A percentile compares a stretch with the other conserved stretches of the same genome.
Conservation (phyloP, 2,888 invertebrate species). For the Cryptocephalus primarius region DNA sequence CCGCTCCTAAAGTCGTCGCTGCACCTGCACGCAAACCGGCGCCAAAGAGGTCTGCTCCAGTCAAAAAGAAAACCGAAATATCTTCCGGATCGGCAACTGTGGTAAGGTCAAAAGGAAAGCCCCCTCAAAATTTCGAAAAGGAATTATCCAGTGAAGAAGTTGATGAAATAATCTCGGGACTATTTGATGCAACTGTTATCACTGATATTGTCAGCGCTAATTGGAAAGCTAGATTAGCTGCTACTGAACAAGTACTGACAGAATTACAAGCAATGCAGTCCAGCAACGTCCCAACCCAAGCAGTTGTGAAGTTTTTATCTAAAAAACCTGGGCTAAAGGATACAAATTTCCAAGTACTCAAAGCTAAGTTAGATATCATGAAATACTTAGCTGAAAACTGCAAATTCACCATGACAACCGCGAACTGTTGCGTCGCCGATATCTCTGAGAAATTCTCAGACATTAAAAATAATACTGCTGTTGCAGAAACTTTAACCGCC, state of each 20-base stretch:
- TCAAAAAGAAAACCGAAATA: conserved; percentile 21
- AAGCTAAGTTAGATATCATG: conserved; percentile 68
- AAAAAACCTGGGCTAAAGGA: conserved; percentile 84
- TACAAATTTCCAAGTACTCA: conserved; percentile 85
- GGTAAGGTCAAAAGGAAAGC: conserved; percentile 22
- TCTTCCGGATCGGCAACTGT: conserved; percentile 23
- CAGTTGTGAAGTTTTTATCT: conserved; percentile 58
- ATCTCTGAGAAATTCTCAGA: conserved; percentile 79
- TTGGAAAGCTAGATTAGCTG: conserved; percentile 73
- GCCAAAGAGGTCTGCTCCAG: conserved; percentile 3
- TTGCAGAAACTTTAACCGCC: conserved; percentile 59
- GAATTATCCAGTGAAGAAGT: conserved; percentile 70
- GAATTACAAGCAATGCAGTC: conserved; percentile 51
- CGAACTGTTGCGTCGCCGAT: conserved; percentile 66
- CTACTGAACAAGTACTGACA: conserved; percentile 61
- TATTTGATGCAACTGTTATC: conserved; percentile 52
- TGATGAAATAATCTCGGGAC: conserved; percentile 56
- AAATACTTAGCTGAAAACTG: conserved; percentile 68
- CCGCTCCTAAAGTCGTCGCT: conserved; percentile 33
- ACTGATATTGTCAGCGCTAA: conserved; percentile 62
- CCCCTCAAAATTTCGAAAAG: conserved; percentile 41
- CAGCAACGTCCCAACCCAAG: conserved; percentile 60
- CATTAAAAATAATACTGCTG: conserved; percentile 59
- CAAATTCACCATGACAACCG: conserved; percentile 57
- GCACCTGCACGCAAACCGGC: conserved; percentile 8